Conservation (phyloP, 2,797 vertebrate genomes). For the Helostoma temminkii region DNA sequence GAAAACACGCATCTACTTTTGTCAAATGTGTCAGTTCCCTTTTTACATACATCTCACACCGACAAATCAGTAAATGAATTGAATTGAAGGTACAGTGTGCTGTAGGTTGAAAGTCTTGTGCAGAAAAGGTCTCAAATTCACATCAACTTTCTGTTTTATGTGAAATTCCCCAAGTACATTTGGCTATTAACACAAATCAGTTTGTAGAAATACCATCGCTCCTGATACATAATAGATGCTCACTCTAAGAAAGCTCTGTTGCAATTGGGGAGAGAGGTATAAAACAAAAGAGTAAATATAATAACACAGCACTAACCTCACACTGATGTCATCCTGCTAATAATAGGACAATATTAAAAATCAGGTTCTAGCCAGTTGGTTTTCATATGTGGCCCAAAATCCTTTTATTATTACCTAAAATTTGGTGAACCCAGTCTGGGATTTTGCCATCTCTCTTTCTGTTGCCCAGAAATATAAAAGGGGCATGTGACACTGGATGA, state of each 20-base stretch:
- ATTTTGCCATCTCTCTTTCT: not conserved
- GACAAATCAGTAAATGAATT: too few species aligned
- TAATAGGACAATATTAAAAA: not conserved
- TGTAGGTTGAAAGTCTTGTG: not conserved
- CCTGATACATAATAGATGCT: not conserved
- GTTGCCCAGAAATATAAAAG: not conserved
- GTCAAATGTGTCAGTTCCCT: too few species aligned
- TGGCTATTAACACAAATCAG: not conserved
- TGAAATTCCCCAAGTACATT: not conserved
- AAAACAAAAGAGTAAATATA: slow-evolving; percentile 3
- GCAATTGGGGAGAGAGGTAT: not conserved
- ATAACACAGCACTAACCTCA: not conserved
- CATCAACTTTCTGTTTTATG: not conserved
- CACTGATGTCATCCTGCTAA: not conserved
- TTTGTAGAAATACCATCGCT: too few species aligned
- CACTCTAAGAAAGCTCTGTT: not conserved
- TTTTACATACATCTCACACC: too few species aligned
- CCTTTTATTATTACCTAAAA: not conserved
- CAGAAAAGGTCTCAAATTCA: not conserved
- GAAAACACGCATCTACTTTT: too few species aligned
- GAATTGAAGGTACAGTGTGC: too few species aligned
- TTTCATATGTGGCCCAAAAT: not conserved
- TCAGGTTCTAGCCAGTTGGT: not conserved
- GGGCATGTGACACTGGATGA: not conserved
- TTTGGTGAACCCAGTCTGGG: not conserved